A percentile compares a stretch with the other conserved stretches of the same genome.
Evolutionary conservation across 2,888 invertebrate genomes (phyloP).

Genomic region (Cinara cedri): DNA sequence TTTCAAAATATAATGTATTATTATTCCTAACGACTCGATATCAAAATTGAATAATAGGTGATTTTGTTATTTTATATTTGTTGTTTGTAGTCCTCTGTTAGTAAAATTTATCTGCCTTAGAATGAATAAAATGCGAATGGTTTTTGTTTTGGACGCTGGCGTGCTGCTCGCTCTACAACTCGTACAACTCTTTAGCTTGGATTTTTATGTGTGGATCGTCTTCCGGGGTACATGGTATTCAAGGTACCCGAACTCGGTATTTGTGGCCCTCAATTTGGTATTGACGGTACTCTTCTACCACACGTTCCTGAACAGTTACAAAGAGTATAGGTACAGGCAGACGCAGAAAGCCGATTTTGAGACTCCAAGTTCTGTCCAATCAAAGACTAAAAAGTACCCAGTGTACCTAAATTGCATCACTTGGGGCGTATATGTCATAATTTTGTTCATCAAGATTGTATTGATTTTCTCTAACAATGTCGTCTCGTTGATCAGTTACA

Average conservation of each 20-base stretch:
- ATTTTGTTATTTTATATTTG: too few relatives aligned
- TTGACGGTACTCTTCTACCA: constrained; percentile 44
- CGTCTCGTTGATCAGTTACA: neutral
- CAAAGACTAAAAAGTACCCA: constrained; percentile 29
- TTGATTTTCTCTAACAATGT: constrained; percentile 38
- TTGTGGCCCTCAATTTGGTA: constrained; percentile 36
- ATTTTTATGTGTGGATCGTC: constrained; percentile 43
- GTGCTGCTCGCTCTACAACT: constrained; percentile 22
- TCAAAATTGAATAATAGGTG: too few relatives aligned
- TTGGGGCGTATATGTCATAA: constrained; percentile 21
- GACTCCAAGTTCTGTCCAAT: neutral
- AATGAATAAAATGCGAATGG: constrained; percentile 34
- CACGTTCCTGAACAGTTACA: constrained; percentile 48
- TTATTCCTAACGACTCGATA: too few relatives aligned
- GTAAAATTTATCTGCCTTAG: too few relatives aligned
- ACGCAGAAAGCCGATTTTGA: too few relatives aligned
- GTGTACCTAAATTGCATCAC: constrained; percentile 48
- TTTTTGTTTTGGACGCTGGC: constrained; percentile 38
- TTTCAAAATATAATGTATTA: too few relatives aligned
- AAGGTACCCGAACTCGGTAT: constrained; percentile 37
- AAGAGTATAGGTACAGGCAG: constrained; percentile 31
- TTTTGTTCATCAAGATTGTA: constrained; percentile 32
- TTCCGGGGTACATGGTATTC: constrained; percentile 43
- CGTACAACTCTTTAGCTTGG: constrained; percentile 31
- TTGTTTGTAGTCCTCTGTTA: too few relatives aligned